phyloP scores from a whole-genome alignment of 2,797 vertebrate species.

The Pseudotriccus pelzelni region DNA sequence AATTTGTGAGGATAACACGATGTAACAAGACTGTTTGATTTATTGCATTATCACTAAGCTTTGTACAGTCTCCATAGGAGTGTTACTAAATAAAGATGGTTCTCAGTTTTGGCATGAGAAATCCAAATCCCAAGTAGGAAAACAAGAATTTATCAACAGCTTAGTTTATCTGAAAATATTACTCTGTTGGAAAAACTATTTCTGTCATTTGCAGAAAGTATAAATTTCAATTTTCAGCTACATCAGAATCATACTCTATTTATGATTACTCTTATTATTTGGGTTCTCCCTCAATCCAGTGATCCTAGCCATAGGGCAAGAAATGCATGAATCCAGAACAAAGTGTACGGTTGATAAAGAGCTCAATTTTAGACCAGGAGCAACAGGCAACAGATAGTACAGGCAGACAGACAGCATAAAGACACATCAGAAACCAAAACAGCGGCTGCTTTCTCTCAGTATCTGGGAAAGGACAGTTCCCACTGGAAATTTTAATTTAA shows the following conservation, averaged over 20 bases:
- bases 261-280: neutral
- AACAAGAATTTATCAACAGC: neutral
- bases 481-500: neutral
- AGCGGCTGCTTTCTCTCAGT: neutral
- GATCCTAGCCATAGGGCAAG: neutral
- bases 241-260: neutral
- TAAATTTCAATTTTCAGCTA: neutral
- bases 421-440: neutral
- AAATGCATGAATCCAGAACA: neutral
- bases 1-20: neutral
- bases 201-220: neutral
- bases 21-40: neutral
- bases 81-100: neutral
- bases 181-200: neutral
- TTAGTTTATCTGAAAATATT: neutral
- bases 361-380: neutral
- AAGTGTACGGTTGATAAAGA: neutral
- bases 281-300: neutral
- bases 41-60: neutral
- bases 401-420: neutral
- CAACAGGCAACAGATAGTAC: neutral
- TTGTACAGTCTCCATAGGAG: neutral
- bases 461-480: neutral
- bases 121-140: neutral
- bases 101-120: neutral